phyloP scores from a whole-genome alignment of 2,113 vertebrate species.

The Sterrhoptilus dennistouni region DNA sequence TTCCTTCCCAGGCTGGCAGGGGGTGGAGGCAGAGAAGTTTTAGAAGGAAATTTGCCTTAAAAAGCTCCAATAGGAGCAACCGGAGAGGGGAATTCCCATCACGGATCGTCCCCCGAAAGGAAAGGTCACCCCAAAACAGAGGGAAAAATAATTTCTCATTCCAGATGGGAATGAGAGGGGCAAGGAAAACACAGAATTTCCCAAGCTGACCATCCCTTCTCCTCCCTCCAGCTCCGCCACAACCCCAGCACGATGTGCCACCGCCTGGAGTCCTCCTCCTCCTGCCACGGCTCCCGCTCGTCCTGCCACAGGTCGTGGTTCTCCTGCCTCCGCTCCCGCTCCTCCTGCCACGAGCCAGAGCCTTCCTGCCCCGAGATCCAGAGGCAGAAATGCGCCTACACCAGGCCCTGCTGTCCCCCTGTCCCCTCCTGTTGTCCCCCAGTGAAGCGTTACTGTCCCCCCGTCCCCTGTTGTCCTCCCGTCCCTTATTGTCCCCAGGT shows the following conservation, averaged over 20 bases:
- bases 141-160: not conserved
- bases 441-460: not conserved
- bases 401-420: not conserved
- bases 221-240: not conserved
- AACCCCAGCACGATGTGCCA: not conserved
- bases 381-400: not conserved
- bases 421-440: not conserved
- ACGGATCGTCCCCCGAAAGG: not conserved
- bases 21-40: not conserved
- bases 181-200: rapidly evolving
- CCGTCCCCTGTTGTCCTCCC: not conserved
- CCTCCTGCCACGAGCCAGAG: too few relatives aligned
- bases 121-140: not conserved
- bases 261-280: not conserved
- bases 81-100: not conserved
- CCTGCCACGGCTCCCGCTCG: not conserved
- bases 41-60: not conserved
- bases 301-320: not conserved
- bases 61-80: not conserved
- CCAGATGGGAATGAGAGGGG: too few relatives aligned
- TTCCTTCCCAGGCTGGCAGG: not conserved
- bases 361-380: not conserved
- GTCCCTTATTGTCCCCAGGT: not conserved
- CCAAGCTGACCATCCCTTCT: not conserved
- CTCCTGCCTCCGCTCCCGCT: not conserved